phyloP scores from a whole-genome alignment of 2,888 invertebrate genomes.

The Ochropleura leucogaster region DNA sequence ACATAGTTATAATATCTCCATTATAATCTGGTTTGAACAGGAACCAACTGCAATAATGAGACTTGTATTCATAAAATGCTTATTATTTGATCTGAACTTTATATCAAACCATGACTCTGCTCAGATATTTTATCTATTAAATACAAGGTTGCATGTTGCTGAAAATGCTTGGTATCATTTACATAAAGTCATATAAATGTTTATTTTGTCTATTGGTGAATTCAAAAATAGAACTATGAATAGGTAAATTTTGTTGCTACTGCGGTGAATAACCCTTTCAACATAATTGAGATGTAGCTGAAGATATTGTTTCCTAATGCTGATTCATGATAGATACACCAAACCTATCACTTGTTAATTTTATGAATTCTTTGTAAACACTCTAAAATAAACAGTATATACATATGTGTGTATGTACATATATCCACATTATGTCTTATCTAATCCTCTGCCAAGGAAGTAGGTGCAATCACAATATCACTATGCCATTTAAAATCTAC shows the following conservation, averaged over 20 bases:
- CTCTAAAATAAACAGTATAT: neutral
- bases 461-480: neutral
- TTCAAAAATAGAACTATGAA: constrained; percentile 10
- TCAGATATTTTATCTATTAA: neutral
- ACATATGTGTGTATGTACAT: neutral
- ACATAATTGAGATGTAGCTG: neutral
- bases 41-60: neutral
- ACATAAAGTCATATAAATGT: neutral
- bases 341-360: too few relatives aligned
- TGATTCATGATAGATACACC: neutral
- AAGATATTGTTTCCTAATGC: neutral
- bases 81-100: constrained; percentile 38
- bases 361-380: neutral
- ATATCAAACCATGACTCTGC: constrained; percentile 12
- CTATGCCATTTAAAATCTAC: constrained; percentile 4
- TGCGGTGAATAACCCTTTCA: constrained; percentile 43
- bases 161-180: neutral
- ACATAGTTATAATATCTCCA: constrained; percentile 27
- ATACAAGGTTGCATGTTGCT: neutral
- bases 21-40: constrained; percentile 48
- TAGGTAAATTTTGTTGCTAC: constrained; percentile 16
- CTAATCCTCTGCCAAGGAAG: neutral
- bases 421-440: neutral
- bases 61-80: constrained; percentile 18
- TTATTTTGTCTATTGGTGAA: constrained; percentile 30